A percentile compares a stretch with the other conserved stretches of the same genome.
Conservation (phyloP, 2,888 invertebrate genomes). For the Strigamia crassipes region DNA sequence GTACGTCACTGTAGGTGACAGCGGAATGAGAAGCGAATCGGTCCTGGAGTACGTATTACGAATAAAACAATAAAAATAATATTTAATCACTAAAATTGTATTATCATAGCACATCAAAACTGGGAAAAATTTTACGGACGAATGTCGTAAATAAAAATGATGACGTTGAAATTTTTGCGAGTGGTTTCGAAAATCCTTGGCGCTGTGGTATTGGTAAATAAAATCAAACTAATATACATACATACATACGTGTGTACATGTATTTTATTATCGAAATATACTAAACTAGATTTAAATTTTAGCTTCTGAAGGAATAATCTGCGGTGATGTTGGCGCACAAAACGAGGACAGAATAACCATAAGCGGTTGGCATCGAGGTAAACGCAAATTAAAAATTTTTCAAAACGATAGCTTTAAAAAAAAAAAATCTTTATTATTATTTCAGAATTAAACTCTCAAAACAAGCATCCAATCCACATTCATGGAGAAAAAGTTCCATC, state of each 20-base stretch:
- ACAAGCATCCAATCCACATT: background rate
- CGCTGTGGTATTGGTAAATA: background rate
- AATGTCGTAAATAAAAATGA: background rate
- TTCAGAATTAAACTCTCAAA: background rate
- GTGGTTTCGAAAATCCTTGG: conserved; percentile 20
- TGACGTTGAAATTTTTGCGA: background rate
- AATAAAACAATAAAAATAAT: background rate
- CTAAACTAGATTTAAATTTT: background rate
- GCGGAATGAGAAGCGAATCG: background rate
- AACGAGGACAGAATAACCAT: background rate
- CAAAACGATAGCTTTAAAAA: too few relatives aligned
- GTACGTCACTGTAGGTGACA: conserved; percentile 33
- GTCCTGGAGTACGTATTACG: background rate
- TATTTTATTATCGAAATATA: too few relatives aligned
- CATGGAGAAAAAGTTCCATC: background rate
- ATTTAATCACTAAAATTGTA: background rate
- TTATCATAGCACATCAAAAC: background rate
- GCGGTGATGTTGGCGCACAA: conserved; percentile 17
- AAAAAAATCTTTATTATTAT: too few relatives aligned
- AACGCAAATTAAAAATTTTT: background rate
- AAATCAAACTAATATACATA: background rate
- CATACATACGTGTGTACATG: too few relatives aligned
- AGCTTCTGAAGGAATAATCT: background rate
- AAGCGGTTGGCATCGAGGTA: background rate
- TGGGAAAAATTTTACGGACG: conserved; percentile 22